phyloP scores from a whole-genome alignment of 2,888 invertebrate genomes.

The Heliothis peltigera region DNA sequence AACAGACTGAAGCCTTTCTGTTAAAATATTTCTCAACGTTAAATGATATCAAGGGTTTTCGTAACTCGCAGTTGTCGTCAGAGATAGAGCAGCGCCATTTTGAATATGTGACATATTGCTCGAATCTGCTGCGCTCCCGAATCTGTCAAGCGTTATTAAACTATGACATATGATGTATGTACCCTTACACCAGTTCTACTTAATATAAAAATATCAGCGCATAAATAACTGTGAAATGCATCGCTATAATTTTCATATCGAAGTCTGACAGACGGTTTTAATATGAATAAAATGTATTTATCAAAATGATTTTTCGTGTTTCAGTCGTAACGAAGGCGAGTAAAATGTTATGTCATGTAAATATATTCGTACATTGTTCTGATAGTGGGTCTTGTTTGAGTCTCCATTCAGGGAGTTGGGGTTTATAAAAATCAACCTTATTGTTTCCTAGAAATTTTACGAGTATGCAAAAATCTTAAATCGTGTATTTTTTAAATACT shows the following conservation, averaged over 20 bases:
- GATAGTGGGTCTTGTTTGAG: neutral
- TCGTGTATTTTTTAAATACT: neutral
- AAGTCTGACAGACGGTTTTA: slow-evolving; percentile 7
- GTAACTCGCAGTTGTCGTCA: slow-evolving; percentile 57
- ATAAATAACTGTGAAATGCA: slow-evolving; percentile 49
- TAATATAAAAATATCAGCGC: slow-evolving; percentile 46
- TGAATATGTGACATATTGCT: slow-evolving; percentile 80
- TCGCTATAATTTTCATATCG: slow-evolving; percentile 17
- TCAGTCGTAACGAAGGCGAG: neutral
- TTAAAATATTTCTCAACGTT: slow-evolving; percentile 35
- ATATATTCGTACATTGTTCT: too few species aligned
- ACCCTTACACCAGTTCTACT: slow-evolving; percentile 59
- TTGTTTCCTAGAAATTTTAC: neutral
- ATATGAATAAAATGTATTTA: neutral
- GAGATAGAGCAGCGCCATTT: slow-evolving; percentile 67
- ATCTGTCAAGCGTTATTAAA: slow-evolving; percentile 84
- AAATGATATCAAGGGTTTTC: slow-evolving; percentile 47
- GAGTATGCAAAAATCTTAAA: neutral
- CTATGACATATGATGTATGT: slow-evolving; percentile 79
- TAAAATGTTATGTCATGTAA: neutral
- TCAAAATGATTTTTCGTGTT: neutral
- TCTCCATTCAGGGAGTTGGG: neutral
- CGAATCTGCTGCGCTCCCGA: slow-evolving; percentile 82
- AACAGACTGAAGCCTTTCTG: slow-evolving; percentile 23
- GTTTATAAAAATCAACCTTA: neutral